These are phyloP conservation scores for Drosophila azteca DNA, from an alignment of 1,140 invertebrate genomes.

Conservation along the genomic window DNA sequence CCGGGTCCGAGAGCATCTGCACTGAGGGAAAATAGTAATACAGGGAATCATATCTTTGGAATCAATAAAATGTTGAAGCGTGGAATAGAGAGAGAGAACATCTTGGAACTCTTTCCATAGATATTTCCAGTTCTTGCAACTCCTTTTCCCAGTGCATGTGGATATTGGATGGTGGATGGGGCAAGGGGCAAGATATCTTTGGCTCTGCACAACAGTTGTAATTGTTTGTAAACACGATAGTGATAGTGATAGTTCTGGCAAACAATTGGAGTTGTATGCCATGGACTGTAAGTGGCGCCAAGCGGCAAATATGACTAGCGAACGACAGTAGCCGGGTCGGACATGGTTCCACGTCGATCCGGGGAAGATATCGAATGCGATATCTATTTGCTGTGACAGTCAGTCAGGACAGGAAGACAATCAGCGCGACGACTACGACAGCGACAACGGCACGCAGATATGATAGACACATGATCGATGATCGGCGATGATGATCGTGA, in stretches of 20 bases:
- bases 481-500: constrained; percentile 56
- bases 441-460: constrained; percentile 40
- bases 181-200: constrained; percentile 37
- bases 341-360: constrained; percentile 31
- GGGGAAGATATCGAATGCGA: constrained; percentile 11
- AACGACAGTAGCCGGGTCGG: constrained; percentile 17
- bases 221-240: constrained; percentile 74
- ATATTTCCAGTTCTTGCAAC: too few relatives aligned
- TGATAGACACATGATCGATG: constrained; percentile 60
- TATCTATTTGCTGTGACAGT: constrained; percentile 39
- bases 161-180: too few relatives aligned
- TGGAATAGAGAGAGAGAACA: too few relatives aligned
- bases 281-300: constrained; percentile 59
- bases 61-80: too few relatives aligned
- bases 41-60: too few relatives aligned
- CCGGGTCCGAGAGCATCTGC: too few relatives aligned
- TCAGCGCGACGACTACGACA: constrained; percentile 35
- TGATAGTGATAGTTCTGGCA: constrained; percentile 61
- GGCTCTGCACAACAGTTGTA: constrained; percentile 65
- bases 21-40: too few relatives aligned
- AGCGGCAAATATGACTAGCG: constrained; percentile 60
- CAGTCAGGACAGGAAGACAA: constrained; percentile 57
- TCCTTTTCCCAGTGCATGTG: too few relatives aligned
- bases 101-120: too few relatives aligned
- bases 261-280: constrained; percentile 67